A percentile compares a stretch with the other conserved stretches of the same genome.
Conservation (phyloP, 2,888 invertebrate species). For the Peribatodes rhomboidaria region DNA sequence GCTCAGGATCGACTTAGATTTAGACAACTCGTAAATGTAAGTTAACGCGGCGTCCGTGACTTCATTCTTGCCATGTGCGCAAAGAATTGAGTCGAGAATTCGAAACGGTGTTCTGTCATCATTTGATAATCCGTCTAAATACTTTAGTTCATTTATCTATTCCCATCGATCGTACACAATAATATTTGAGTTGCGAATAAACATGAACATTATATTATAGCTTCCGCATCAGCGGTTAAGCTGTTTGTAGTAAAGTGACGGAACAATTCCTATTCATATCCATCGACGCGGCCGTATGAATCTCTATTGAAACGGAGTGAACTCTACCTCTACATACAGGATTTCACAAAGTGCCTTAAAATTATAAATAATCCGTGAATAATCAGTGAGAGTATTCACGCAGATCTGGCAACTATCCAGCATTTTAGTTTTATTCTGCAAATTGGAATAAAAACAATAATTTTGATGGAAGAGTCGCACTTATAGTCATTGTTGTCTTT, state of each 20-base stretch:
- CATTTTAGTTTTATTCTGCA: slow-evolving; percentile 51
- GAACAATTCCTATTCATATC: slow-evolving; percentile 29
- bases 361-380: slow-evolving; percentile 65
- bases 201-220: slow-evolving; percentile 1
- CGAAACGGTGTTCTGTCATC: slow-evolving; percentile 4
- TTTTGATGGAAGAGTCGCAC: slow-evolving; percentile 45
- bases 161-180: slow-evolving; percentile 1
- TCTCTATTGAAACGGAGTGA: slow-evolving; percentile 10
- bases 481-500: slow-evolving; percentile 24
- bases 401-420: slow-evolving; percentile 61
- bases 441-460: slow-evolving; percentile 45
- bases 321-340: slow-evolving; percentile 11
- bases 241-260: slow-evolving; percentile 20
- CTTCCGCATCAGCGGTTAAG: slow-evolving; percentile 19
- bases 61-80: slow-evolving; percentile 14
- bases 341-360: slow-evolving; percentile 38
- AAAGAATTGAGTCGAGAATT: slow-evolving; percentile 18
- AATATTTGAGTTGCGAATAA: slow-evolving; percentile 11
- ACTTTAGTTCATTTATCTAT: background rate
- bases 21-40: slow-evolving; percentile 23
- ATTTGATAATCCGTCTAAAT: slow-evolving; percentile 17
- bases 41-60: slow-evolving; percentile 16
- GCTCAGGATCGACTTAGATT: slow-evolving; percentile 12
- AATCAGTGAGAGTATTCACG: slow-evolving; percentile 58
- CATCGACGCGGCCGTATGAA: slow-evolving; percentile 11